Evolutionary conservation across 2,797 vertebrate species (phyloP).

Genomic region (Artibeus lituratus): DNA sequence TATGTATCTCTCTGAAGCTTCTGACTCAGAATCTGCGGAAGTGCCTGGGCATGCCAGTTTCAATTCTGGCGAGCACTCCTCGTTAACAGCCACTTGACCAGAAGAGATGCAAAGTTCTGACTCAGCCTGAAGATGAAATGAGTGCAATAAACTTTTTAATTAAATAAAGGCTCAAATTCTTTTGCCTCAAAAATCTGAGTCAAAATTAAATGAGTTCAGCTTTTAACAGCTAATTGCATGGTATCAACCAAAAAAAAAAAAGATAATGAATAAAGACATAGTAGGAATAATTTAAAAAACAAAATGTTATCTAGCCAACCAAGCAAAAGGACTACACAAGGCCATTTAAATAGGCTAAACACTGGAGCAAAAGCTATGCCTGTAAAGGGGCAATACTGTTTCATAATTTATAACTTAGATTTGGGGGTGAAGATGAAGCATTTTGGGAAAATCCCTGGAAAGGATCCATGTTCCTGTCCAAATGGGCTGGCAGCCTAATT

Average conservation of each 20-base stretch:
- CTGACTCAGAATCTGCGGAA: neutral
- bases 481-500: neutral
- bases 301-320: neutral
- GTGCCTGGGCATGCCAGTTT: neutral
- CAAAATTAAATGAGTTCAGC: constrained; percentile 54
- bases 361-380: neutral
- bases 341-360: neutral
- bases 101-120: neutral
- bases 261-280: constrained; percentile 42
- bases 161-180: constrained; percentile 63
- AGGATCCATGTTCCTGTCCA: neutral
- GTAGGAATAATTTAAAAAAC: constrained; percentile 13
- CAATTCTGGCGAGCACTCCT: neutral
- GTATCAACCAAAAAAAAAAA: constrained; percentile 55
- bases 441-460: constrained; percentile 14
- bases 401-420: neutral
- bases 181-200: constrained; percentile 56
- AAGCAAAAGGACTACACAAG: neutral
- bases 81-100: neutral
- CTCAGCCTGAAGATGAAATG: constrained; percentile 1
- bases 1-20: neutral
- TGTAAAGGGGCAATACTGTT: neutral
- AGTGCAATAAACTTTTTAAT: constrained; percentile 37
- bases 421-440: neutral
- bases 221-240: constrained; percentile 48